A percentile compares a stretch with the other conserved stretches of the same genome.
These are phyloP conservation scores for Coreius guichenoti DNA, from an alignment of 2,797 vertebrate genomes.

Conservation along the genomic window DNA sequence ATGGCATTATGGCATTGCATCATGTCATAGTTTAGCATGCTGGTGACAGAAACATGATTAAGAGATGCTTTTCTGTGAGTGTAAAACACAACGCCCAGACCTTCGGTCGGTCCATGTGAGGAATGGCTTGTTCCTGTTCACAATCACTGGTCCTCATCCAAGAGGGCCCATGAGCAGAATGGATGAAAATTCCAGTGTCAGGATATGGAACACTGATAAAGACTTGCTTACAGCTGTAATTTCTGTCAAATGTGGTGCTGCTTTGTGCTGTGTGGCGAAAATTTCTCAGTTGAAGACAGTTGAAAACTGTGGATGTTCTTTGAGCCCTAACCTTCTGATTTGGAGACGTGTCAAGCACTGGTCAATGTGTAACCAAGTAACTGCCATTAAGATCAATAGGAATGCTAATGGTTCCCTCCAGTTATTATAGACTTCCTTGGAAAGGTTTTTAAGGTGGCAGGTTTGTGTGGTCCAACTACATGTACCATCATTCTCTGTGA, in stretches of 20 bases:
- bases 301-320: neutral
- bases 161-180: conserved; percentile 1
- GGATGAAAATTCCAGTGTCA: conserved; percentile 2
- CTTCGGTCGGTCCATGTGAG: neutral
- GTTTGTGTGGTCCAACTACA: neutral
- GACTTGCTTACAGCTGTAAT: conserved; percentile 14
- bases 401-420: neutral
- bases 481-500: neutral
- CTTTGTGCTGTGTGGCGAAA: neutral
- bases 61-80: conserved; percentile 11
- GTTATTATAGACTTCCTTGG: neutral
- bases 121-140: conserved; percentile 21
- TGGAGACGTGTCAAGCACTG: neutral
- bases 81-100: neutral
- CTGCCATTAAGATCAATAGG: neutral
- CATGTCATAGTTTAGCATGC: neutral
- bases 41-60: conserved; percentile 19
- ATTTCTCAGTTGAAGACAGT: neutral
- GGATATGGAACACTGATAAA: conserved; percentile 26
- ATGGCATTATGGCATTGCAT: neutral
- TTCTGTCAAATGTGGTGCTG: conserved; percentile 9
- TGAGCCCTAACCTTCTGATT: neutral
- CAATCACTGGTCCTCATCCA: conserved; percentile 14
- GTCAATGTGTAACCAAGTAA: neutral
- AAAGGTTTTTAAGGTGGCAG: neutral